phyloP scores from a whole-genome alignment of 2,113 vertebrate species.

The Calyptomena viridis region DNA sequence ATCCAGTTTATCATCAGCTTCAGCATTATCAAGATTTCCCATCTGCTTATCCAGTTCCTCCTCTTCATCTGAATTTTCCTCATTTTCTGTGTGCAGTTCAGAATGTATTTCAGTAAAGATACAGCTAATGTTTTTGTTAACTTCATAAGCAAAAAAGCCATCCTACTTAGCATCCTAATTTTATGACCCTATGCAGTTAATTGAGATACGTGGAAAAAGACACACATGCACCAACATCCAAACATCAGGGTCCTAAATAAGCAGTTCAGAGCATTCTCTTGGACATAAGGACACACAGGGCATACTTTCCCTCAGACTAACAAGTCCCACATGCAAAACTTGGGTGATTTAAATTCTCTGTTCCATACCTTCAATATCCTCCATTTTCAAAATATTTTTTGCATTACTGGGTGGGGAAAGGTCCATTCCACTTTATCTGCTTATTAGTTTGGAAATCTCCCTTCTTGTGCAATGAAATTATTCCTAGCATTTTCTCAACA shows the following conservation, averaged over 20 bases:
- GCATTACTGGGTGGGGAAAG: neutral
- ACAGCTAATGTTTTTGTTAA: neutral
- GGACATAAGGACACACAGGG: neutral
- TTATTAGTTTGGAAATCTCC: neutral
- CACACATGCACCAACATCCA: neutral
- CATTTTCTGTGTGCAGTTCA: conserved; percentile 75
- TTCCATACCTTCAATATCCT: neutral
- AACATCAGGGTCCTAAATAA: neutral
- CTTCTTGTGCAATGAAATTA: neutral
- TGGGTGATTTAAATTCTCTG: neutral
- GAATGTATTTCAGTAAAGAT: neutral
- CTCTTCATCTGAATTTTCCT: conserved; percentile 82
- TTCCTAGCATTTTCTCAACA: neutral
- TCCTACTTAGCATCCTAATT: neutral
- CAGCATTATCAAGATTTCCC: conserved; percentile 89
- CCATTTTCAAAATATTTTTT: neutral
- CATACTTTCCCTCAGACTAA: neutral
- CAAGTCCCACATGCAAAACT: neutral
- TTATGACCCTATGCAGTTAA: neutral
- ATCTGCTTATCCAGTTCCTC: conserved; percentile 95
- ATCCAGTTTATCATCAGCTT: conserved; percentile 88
- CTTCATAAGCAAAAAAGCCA: neutral
- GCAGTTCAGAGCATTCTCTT: neutral
- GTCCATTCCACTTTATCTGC: neutral
- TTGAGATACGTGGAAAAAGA: neutral